phyloP scores from a whole-genome alignment of 2,113 vertebrate species.

The Thalassoma bifasciatum region DNA sequence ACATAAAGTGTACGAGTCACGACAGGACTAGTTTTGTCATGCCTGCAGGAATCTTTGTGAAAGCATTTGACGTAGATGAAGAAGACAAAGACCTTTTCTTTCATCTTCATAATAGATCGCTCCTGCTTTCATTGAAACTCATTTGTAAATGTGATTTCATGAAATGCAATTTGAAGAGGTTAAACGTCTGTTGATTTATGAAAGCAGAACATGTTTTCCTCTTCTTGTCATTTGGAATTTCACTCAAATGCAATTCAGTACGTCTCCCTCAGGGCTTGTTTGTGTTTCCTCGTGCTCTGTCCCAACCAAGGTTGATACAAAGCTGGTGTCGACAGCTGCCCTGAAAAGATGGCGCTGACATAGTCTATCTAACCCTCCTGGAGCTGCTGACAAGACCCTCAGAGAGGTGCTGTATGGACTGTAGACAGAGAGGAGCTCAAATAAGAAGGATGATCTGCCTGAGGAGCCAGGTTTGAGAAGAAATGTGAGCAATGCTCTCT shows the following conservation, averaged over 20 bases:
- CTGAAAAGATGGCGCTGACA: conserved; percentile 78
- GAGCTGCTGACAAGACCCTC: conserved; percentile 76
- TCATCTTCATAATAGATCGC: conserved; percentile 5
- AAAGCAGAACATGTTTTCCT: conserved; percentile 26
- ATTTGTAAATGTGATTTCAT: conserved; percentile 35
- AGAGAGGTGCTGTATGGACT: conserved; percentile 53
- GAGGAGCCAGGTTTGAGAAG: conserved; percentile 28
- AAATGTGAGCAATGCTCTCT: conserved; percentile 50
- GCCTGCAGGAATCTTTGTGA: conserved; percentile 47
- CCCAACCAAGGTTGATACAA: conserved; percentile 67
- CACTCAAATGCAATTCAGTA: conserved; percentile 17
- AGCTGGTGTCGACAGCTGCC: conserved; percentile 71
- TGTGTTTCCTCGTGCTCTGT: conserved; percentile 64
- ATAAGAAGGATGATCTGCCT: conserved; percentile 36
- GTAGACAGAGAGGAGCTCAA: conserved; percentile 41
- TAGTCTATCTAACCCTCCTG: conserved; percentile 67
- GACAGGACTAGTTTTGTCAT: conserved; percentile 64
- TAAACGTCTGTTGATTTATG: conserved; percentile 11
- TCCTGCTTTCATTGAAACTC: conserved; percentile 25
- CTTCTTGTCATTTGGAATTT: conserved; percentile 50
- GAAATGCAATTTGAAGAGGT: conserved; percentile 16
- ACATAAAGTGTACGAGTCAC: conserved; percentile 57
- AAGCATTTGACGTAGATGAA: conserved; percentile 38
- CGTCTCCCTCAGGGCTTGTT: conserved; percentile 68
- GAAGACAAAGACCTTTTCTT: conserved; percentile 25